These are phyloP conservation scores for Leptobrachium ailaonicum DNA, from an alignment of 2,113 vertebrate genomes.

Conservation along the genomic window DNA sequence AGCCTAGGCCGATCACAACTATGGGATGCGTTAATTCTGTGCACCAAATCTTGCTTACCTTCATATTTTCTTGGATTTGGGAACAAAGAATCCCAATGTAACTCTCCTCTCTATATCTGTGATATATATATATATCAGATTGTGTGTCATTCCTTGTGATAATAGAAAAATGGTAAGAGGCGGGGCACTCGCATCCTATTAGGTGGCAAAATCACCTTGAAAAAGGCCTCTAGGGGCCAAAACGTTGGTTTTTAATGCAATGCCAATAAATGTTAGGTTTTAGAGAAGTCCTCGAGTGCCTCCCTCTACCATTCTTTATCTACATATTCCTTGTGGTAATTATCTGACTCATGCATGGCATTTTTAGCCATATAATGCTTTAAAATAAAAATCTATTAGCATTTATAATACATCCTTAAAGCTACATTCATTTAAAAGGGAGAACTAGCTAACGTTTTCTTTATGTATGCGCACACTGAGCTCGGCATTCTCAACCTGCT, in stretches of 20 bases:
- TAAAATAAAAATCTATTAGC: neutral
- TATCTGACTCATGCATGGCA: constrained; percentile 27
- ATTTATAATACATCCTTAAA: neutral
- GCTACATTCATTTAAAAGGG: constrained; percentile 1
- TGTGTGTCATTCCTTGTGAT: neutral
- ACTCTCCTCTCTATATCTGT: neutral
- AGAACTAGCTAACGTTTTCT: neutral
- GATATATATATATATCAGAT: too few relatives aligned
- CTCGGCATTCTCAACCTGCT: neutral
- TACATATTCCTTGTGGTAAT: neutral
- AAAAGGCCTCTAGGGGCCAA: too few relatives aligned
- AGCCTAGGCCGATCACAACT: constrained; percentile 52
- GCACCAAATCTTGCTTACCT: constrained; percentile 18
- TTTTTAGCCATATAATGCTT: neutral
- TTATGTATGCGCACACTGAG: neutral
- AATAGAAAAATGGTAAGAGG: too few relatives aligned
- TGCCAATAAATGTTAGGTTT: too few relatives aligned
- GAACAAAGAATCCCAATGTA: neutral
- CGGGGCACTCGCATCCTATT: too few relatives aligned
- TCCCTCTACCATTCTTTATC: too few relatives aligned
- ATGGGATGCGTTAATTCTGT: neutral
- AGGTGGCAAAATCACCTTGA: too few relatives aligned
- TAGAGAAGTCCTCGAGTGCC: too few relatives aligned
- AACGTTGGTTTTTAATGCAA: too few relatives aligned
- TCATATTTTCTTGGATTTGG: constrained; percentile 9